Base-by-base conservation (phyloP, 1,140 invertebrate species). In the Himalopsyche phryganea region DNA sequence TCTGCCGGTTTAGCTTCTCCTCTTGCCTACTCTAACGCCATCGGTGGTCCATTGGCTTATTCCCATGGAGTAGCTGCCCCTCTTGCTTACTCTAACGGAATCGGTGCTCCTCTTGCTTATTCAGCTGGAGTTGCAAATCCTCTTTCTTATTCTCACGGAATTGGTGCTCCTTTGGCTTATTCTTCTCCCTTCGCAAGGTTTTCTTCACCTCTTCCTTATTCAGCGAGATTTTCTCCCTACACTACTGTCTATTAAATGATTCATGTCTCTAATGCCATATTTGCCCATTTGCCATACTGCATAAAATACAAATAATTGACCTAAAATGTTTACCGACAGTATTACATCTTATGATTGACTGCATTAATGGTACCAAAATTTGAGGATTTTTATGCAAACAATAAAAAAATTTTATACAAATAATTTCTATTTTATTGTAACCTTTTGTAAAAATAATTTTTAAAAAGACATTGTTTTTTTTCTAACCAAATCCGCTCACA, bases 41-140 rank as follows among this genome's bases (percentile, higher is more conserved):
- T 20, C 23, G 47, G n/a, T 44, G 55, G 46, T 36, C 53, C 53
- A 28, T 42, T 61, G 0, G 59, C 59, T 18, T 61, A 61, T 18
- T 50, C 56, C 33, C 11, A 36, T 45, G 53, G 53, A n/a, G 23
- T 47, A 6, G 28, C 28, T 23, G 41, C 55, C 14, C 55, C 55
- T 18, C 6, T 58, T 4, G 55, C 54, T 17, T 62, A 62, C 32
- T 62, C 60, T 6, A 10, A 20, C 13, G 42, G 42, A 40, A 5
- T 40, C 15, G 47, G 52, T 17, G 50, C 42, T 17, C 49, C 38
- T 1, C 9, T 56, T 7, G 48, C 47, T 10, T 61, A 61, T 18
- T 47, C 59, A 5, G 28, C 50, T 49, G 58, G 33, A 11, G 32
- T 23, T 32, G 42, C 33, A 18, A 42, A 23, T 42, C 60, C 60